phyloP scores from a whole-genome alignment of 2,797 vertebrate genomes.

The Podarcis siculus region DNA sequence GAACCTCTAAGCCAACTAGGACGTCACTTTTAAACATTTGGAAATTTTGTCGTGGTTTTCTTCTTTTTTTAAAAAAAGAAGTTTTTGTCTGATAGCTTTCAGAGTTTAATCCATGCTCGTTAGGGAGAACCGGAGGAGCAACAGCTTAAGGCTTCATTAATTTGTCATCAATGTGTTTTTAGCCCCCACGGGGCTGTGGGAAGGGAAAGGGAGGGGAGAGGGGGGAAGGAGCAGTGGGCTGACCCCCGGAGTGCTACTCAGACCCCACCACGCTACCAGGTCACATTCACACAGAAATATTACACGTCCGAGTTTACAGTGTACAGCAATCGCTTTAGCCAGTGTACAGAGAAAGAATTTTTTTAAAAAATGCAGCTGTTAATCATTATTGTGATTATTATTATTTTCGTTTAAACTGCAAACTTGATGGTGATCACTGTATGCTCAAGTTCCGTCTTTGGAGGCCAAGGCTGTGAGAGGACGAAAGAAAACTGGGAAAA shows the following conservation, averaged over 20 bases:
- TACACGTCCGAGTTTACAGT: constrained; percentile 97
- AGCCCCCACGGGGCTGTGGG: constrained; percentile 83
- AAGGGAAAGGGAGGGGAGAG: constrained; percentile 80
- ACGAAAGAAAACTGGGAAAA: neutral
- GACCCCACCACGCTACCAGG: constrained; percentile 76
- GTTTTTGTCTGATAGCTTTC: constrained; percentile 67
- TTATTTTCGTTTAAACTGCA: constrained; percentile 80
- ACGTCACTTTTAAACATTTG: constrained; percentile 76
- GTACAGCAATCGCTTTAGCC: constrained; percentile 93
- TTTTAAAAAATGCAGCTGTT: neutral
- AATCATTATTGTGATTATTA: constrained; percentile 75
- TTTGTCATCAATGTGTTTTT: constrained; percentile 28
- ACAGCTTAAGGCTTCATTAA: constrained; percentile 97
- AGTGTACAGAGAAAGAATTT: constrained; percentile 96
- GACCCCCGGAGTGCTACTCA: constrained; percentile 81
- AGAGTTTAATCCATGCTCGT: constrained; percentile 87
- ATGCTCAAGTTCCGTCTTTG: constrained; percentile 75
- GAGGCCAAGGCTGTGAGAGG: too few relatives aligned
- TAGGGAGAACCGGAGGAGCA: constrained; percentile 91
- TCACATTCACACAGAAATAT: constrained; percentile 90
- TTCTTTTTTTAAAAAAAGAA: neutral
- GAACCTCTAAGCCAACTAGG: constrained; percentile 87
- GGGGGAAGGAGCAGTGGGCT: constrained; percentile 84
- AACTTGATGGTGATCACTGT: constrained; percentile 98
- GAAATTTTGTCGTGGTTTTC: constrained; percentile 22